Evolutionary conservation across 2,113 vertebrate species (phyloP), one percentile per base, ranked within the genome.

Genomic region (Siniperca chuatsi): DNA sequence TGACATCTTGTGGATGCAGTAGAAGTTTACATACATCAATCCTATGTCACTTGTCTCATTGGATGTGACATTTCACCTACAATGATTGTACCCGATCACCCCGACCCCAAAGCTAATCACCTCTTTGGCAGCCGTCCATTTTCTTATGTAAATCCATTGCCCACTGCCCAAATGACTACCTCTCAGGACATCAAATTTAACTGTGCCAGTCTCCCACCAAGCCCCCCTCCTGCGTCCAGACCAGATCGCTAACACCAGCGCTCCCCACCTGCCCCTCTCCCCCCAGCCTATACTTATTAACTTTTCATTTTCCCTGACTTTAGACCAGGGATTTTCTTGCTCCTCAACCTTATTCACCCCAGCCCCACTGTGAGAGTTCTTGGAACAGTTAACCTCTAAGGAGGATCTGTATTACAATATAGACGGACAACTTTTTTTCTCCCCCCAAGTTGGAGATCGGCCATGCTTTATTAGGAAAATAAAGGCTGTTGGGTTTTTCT

Each of bases 301-400:
- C 87, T 89, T 94, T 94, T 91, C 86, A 93, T 90, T 90, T 92
- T 91, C 57, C 75, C 78, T 71, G 84, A 76, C 86, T 82, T 91
- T 87, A 83, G 42, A 72, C 8, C 8, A 9, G 78, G 71, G 86
- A 87, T 87, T 92, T 91, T 91, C 68, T 84, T 84, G 69, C 87
- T 79, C 82, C 55, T 78, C 67, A 78, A 89, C 87, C 88, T 69
- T 50, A 20, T 77, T 91, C 86, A 91, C 89, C 89, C 76, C 70
- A 5, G 80, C 85, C 88, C 89, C 48, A 78, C 93, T 90, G 91
- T 46, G 92, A 70, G 68, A 23, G 48, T 92, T 92, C 89, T 78
- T 83, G 81, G 93, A 94, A 95, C 48, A 35, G 79, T 69, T 75
- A 50, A 81, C 81, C 86, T 89, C 84, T 20, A 16, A 72, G 86